Base-by-base conservation (phyloP, 2,113 vertebrate species). In the Lonchura striata region DNA sequence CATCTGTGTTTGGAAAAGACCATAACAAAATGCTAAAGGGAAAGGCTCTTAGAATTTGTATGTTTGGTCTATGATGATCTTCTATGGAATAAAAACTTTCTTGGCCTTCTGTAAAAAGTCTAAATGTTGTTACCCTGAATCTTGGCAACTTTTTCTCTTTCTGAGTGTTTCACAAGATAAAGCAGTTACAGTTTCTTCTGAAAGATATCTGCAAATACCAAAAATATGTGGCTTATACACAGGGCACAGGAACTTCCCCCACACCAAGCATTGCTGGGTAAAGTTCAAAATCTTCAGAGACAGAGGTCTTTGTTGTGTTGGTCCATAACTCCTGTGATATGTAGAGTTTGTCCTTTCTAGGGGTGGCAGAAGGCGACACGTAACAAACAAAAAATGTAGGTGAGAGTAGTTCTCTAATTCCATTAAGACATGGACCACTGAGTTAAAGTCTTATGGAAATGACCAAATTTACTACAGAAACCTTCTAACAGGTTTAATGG, bases 161-260 rank as follows among this genome's bases (percentile, higher is more conserved):
- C 85, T 85, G 65, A 85, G n/a, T 76, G 66, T 85, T 91, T 94
- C 54, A 57, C 35, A 54, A 88, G 54, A 86, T 77, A 86, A 71
- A 88, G 35, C 23, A 65, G 70, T 90, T 70, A 65, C 82, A 86
- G 71, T 87, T 92, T 90, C 59, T 96, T 86, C 78, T 61, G 49
- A 14, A 49, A 80, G 25, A 79, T 74, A 87, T 88, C 85, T 86
- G 63, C 53, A 85, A 61, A 47, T 37, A 84, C 30, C 69, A 66
- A 87, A 94, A 92, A 64, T 54, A 85, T 14, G 30, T 70, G 53
- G 21, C 25, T 82, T 59, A 37, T 33, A 59, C 33, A 64, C 4
- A 44, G n/a, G 27, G 47, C 46, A 81, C 11, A 64, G 10, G 30
- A 90, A 80, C 37, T 80, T 53, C 54, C 82, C 91, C 76, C 35